Conservation (phyloP, 2,113 vertebrate species). For the Peromyscus leucopus region DNA sequence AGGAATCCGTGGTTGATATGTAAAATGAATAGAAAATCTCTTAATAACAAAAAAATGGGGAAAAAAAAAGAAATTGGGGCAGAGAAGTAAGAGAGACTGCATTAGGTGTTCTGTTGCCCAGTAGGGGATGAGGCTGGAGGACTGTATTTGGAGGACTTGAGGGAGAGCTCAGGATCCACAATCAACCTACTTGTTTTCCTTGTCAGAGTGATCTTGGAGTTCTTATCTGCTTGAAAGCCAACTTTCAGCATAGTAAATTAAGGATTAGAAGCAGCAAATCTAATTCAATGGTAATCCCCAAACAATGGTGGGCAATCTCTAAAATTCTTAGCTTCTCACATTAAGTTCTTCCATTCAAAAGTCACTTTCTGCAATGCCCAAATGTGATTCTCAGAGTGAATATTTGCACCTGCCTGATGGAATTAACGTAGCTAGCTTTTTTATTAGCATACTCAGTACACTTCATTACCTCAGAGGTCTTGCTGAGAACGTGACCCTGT, state of each 20-base stretch:
- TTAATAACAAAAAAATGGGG: no score
- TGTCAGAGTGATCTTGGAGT: neutral
- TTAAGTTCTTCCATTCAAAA: neutral
- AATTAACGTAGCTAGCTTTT: conserved; percentile 49
- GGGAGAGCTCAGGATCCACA: neutral
- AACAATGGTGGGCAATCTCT: neutral
- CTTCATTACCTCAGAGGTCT: conserved; percentile 74
- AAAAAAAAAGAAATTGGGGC: neutral
- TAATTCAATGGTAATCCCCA: neutral
- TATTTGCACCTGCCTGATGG: conserved; percentile 34
- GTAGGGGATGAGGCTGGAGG: neutral
- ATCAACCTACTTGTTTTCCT: neutral
- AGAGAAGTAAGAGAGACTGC: neutral
- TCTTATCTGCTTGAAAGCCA: neutral
- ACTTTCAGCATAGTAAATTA: neutral
- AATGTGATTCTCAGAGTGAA: neutral
- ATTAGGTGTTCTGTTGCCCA: neutral
- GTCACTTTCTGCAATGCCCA: neutral
- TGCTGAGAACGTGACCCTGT: conserved; percentile 74
- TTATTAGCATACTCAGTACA: conserved; percentile 64
- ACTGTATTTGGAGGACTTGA: neutral
- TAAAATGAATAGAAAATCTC: neutral
- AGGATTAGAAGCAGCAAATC: neutral
- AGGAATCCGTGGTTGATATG: no score
- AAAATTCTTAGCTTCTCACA: conserved; percentile 15